These are phyloP conservation scores for Ridgeia piscesae DNA, from an alignment of 1,140 invertebrate species.

Conservation along the genomic window DNA sequence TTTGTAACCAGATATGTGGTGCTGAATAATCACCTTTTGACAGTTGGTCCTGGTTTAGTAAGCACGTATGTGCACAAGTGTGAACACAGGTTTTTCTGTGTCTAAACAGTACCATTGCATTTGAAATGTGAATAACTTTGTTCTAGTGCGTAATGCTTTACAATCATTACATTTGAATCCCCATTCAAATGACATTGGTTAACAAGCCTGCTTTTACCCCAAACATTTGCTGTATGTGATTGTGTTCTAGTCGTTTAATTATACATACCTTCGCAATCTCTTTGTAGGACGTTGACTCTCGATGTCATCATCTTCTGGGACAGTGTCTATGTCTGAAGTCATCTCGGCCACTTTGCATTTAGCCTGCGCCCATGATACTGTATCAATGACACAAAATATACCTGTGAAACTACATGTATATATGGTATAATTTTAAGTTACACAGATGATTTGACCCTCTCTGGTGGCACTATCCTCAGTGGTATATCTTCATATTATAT, in stretches of 20 bases:
- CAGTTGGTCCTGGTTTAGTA: background rate
- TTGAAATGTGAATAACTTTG: too few species aligned
- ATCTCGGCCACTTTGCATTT: background rate
- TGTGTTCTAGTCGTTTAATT: background rate
- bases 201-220: too few species aligned
- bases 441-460: too few species aligned
- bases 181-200: too few species aligned
- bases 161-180: too few species aligned
- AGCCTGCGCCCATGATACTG: background rate
- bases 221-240: background rate
- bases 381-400: slow-evolving; percentile 15
- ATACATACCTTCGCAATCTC: slow-evolving; percentile 7
- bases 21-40: background rate
- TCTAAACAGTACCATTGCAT: too few species aligned
- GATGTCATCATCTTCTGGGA: slow-evolving; percentile 7
- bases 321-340: slow-evolving; percentile 6
- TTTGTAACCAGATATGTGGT: background rate
- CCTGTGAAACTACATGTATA: slow-evolving; percentile 16
- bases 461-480: too few species aligned
- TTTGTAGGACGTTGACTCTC: background rate
- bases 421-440: background rate
- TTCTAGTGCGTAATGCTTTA: too few species aligned
- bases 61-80: background rate
- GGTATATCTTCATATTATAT: background rate
- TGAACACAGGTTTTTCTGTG: too few species aligned